Evolutionary conservation across 2,113 vertebrate genomes (phyloP).

Genomic region (Spea multiplicata): DNA sequence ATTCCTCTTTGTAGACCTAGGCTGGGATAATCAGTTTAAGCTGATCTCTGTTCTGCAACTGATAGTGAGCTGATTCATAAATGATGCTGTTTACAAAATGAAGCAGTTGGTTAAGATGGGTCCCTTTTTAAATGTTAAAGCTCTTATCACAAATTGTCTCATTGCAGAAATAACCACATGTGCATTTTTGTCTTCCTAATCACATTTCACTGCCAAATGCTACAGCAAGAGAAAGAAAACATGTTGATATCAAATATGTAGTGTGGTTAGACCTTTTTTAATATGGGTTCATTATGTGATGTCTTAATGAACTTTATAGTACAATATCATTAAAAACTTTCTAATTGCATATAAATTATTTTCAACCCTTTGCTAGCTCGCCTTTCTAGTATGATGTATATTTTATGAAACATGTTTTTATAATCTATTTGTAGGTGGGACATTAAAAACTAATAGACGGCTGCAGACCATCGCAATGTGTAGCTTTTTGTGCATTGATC

Average conservation of each 20-base stretch:
- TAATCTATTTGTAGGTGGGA: neutral
- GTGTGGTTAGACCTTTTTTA: neutral
- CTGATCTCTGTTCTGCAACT: no score
- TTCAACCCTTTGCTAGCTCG: neutral
- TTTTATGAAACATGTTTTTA: neutral
- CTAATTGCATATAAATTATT: neutral
- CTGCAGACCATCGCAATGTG: no score
- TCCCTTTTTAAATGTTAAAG: neutral
- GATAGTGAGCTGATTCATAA: neutral
- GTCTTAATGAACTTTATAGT: neutral
- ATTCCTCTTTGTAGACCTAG: no score
- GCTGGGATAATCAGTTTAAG: no score
- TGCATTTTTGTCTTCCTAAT: neutral
- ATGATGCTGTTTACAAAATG: neutral
- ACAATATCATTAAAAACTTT: slow-evolving; percentile 4
- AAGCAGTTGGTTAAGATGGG: neutral
- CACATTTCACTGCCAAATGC: slow-evolving; percentile 2
- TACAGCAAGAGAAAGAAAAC: neutral
- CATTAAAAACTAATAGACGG: no score
- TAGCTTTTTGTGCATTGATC: no score
- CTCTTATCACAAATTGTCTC: neutral
- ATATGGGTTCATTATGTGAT: slow-evolving; percentile 3
- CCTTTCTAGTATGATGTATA: neutral
- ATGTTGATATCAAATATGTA: neutral
- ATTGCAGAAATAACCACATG: neutral